Percentiles rank a stretch among this genome's conserved stretches.
Conservation (phyloP, 2,113 vertebrate genomes). For the Catharus minimus region DNA sequence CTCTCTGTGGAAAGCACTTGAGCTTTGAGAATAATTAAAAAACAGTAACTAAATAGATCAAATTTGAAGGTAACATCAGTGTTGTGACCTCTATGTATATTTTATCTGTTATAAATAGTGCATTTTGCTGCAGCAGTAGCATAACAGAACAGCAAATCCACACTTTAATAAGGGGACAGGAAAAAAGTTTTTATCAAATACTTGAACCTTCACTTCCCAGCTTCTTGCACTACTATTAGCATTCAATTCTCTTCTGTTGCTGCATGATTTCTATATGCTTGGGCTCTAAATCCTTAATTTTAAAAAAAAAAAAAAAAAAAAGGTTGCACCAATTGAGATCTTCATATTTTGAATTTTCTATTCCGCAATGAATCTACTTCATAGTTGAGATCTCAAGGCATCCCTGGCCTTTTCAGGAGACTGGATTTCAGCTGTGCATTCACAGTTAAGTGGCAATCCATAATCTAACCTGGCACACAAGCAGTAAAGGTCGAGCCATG, state of each 20-base stretch:
- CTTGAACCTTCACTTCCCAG: not conserved
- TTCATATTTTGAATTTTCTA: not conserved
- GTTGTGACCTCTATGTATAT: not conserved
- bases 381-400: not conserved
- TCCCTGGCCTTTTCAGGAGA: not conserved
- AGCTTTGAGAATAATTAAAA: not conserved
- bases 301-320: not conserved
- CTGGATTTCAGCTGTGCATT: not conserved
- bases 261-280: not conserved
- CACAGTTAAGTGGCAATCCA: not conserved
- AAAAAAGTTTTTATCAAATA: not conserved
- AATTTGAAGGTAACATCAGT: not conserved
- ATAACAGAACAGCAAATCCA: not conserved
- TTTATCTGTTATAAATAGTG: not conserved
- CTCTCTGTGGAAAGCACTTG: not conserved
- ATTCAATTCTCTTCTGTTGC: not conserved
- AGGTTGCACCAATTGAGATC: fast-evolving
- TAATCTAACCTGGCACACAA: not conserved
- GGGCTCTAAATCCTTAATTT: not conserved
- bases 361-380: not conserved
- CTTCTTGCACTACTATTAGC: not conserved
- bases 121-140: not conserved
- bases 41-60: not conserved
- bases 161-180: not conserved
- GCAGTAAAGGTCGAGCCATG: not conserved